phyloP scores from a whole-genome alignment of 1,140 invertebrate species.

The Macrostomum lignano region DNA sequence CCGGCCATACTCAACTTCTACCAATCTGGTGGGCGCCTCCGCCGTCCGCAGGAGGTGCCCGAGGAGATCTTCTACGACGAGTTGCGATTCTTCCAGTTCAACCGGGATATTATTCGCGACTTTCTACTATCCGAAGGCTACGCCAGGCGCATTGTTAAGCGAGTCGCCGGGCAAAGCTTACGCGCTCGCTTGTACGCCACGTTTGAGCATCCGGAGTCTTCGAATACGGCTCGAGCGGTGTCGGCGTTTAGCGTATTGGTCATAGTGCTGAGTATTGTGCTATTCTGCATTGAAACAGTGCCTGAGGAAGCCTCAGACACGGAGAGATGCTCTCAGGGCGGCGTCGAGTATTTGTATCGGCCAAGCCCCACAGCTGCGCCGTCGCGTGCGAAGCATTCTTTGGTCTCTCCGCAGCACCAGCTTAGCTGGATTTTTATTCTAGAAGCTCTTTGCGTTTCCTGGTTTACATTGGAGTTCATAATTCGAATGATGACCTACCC shows the following conservation, averaged over 20 bases:
- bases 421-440: slow-evolving; percentile 20
- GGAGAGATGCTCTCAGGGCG: too few relatives aligned
- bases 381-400: slow-evolving; percentile 15
- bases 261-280: slow-evolving; percentile 16
- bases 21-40: slow-evolving; percentile 19
- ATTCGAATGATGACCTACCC: slow-evolving; percentile 9
- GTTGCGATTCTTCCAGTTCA: slow-evolving; percentile 23
- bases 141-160: slow-evolving; percentile 11
- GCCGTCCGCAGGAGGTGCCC: slow-evolving; percentile 18
- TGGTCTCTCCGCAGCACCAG: too few relatives aligned
- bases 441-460: slow-evolving; percentile 27
- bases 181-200: slow-evolving; percentile 83
- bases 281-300: slow-evolving; percentile 25
- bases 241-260: slow-evolving; percentile 62
- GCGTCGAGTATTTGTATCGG: slow-evolving; percentile 67
- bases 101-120: slow-evolving; percentile 16
- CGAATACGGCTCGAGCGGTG: slow-evolving; percentile 69
- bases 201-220: slow-evolving; percentile 85
- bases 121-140: slow-evolving; percentile 24
- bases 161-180: slow-evolving; percentile 41
- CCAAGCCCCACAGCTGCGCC: slow-evolving; percentile 11
- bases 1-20: slow-evolving; percentile 26
- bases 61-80: slow-evolving; percentile 25
- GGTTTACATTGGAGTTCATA: slow-evolving; percentile 11
- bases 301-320: too few relatives aligned